Base-by-base conservation (phyloP, 2,888 invertebrate genomes). In the Chouioia cunea region DNA sequence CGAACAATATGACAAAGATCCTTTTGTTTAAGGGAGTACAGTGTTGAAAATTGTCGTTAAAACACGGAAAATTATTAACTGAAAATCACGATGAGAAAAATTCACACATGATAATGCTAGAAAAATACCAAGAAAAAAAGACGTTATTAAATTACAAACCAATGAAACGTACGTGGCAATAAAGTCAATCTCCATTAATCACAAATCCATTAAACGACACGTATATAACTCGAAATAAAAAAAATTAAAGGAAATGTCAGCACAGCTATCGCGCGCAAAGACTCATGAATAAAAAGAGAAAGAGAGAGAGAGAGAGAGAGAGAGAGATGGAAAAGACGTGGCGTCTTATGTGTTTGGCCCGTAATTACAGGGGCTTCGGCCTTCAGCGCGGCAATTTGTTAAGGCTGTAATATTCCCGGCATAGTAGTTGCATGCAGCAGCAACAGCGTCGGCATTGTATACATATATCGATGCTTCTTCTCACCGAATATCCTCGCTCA, bases 351-450 rank as follows among this genome's bases (percentile, higher is more conserved):
- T 16, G 43, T n/a, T 48, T 79, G 78, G 78, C 79, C 83, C 81
- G 80, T 84, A 85, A 85, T 85, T 85, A 85, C 83, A 76, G 78
- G 81, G 77, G 50, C 43, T 22, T 80, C 83, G 82, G 82, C 83
- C 83, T 84, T 85, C 84, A 82, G 80, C 82, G 79, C 80, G 77
- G 85, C 83, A 84, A 85, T 85, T 85, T 85, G 85, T 85, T 84
- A 85, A 84, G 85, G 83, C 83, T 85, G 82, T 83, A 83, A 82
- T 83, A 82, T 82, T 80, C 79, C 77, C 77, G 74, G 76, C 78
- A 80, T 79, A 79, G 79, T 47, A 16, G 2, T n/a, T 48, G 18
- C 18, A 16, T 47, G 16, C n/a, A 2, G 43, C 48, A 16, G 16
- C 36, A 8, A 10, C 43, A 22, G 47, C n/a, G n/a, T n/a, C 53